Evolutionary conservation across 2,797 vertebrate genomes (phyloP).

Genomic region (Microcaecilia unicolor): DNA sequence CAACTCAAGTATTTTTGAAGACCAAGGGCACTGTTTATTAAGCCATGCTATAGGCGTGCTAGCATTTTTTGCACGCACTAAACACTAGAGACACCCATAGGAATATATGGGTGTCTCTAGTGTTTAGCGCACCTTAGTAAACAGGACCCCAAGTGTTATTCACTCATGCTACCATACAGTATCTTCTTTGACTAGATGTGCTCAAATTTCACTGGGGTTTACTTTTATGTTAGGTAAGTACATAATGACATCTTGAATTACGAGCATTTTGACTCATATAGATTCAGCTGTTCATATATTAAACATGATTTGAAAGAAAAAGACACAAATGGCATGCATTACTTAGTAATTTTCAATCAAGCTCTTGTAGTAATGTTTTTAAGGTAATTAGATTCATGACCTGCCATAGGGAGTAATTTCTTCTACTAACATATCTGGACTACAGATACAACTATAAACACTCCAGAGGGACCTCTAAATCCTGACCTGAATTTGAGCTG

Average conservation of each 20-base stretch:
- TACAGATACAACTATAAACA: conserved; percentile 25
- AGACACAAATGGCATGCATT: not conserved
- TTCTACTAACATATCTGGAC: conserved; percentile 29
- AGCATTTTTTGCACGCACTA: too few relatives aligned
- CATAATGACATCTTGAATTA: not conserved
- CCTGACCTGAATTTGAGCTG: conserved; percentile 33
- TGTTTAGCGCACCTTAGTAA: too few relatives aligned
- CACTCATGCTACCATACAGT: too few relatives aligned
- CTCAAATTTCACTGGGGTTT: not conserved
- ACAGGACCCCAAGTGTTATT: too few relatives aligned
- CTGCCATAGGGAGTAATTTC: conserved; percentile 21
- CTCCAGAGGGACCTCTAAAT: conserved; percentile 33
- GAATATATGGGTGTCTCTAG: too few relatives aligned
- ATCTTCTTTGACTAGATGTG: not conserved
- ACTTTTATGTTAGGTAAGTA: not conserved
- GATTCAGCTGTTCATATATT: not conserved
- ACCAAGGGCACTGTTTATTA: too few relatives aligned
- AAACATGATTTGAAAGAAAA: not conserved
- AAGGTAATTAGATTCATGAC: conserved; percentile 29
- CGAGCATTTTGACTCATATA: rapidly evolving
- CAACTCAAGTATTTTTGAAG: too few relatives aligned
- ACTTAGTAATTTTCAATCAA: conserved; percentile 14
- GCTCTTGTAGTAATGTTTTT: conserved; percentile 6
- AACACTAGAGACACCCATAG: too few relatives aligned
- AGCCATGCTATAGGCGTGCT: too few relatives aligned